phyloP scores from a whole-genome alignment of 2,113 vertebrate species.

The Vicugna pacos region DNA sequence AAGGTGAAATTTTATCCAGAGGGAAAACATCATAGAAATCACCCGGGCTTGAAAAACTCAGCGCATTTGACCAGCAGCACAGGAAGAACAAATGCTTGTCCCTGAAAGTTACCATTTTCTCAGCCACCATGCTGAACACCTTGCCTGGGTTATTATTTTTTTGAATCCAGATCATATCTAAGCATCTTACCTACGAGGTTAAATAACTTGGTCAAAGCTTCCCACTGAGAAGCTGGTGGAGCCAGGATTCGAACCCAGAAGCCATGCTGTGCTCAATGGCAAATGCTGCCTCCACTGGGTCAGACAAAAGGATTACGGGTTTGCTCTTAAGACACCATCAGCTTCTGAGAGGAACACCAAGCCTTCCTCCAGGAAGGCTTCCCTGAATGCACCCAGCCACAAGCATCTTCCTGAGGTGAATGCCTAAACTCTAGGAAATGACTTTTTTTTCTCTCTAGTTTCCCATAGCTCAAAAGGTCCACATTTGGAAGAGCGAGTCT shows the following conservation, averaged over 20 bases:
- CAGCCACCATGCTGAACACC: neutral
- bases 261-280: neutral
- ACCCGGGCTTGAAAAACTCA: neutral
- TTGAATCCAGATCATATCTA: neutral
- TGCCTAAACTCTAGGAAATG: no score
- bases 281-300: no score
- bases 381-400: neutral
- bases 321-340: neutral
- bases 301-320: neutral
- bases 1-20: neutral
- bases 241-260: neutral
- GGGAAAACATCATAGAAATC: neutral
- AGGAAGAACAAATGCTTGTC: neutral
- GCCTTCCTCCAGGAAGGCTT: neutral
- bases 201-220: neutral
- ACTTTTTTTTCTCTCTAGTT: accelerated
- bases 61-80: neutral
- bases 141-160: neutral
- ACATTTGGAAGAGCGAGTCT: neutral
- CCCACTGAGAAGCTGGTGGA: neutral
- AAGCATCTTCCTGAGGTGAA: neutral
- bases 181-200: neutral
- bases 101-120: neutral
- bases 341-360: neutral
- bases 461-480: neutral